A percentile compares a stretch with the other conserved stretches of the same genome.
These are phyloP conservation scores for Ptilorrhoa leucosticta DNA, from an alignment of 2,113 vertebrate species.

Conservation along the genomic window DNA sequence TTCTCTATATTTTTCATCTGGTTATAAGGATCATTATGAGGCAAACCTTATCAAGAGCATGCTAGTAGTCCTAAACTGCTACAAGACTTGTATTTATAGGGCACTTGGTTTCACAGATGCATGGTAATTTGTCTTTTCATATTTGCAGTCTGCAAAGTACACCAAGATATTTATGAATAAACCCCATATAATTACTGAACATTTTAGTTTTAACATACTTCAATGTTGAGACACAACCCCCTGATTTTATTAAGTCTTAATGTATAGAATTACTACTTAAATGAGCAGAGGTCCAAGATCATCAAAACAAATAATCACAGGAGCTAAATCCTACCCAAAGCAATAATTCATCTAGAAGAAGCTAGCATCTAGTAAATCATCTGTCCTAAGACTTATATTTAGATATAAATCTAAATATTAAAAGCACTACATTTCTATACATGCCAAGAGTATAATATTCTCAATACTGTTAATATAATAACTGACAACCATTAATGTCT, in stretches of 20 bases:
- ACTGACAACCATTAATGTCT: neutral
- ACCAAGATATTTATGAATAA: neutral
- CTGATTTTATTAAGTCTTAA: neutral
- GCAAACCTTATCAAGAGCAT: neutral
- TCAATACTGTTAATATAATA: neutral
- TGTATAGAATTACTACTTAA: neutral
- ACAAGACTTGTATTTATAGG: neutral
- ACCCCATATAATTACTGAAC: neutral
- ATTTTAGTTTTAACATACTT: neutral
- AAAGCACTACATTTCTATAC: neutral
- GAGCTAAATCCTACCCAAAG: neutral
- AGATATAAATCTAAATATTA: neutral
- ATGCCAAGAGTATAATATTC: neutral
- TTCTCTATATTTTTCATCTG: neutral
- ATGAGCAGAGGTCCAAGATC: neutral
- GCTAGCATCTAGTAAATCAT: neutral
- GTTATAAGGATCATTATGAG: neutral
- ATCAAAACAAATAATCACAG: neutral
- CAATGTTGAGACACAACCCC: neutral
- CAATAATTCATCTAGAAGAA: neutral
- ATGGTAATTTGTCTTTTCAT: neutral
- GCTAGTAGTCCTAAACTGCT: neutral
- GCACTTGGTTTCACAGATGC: neutral
- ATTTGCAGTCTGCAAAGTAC: neutral
- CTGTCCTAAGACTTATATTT: neutral